Base-by-base conservation (phyloP, 1,140 invertebrate genomes). In the Pseudomyrmex cubaensis region DNA sequence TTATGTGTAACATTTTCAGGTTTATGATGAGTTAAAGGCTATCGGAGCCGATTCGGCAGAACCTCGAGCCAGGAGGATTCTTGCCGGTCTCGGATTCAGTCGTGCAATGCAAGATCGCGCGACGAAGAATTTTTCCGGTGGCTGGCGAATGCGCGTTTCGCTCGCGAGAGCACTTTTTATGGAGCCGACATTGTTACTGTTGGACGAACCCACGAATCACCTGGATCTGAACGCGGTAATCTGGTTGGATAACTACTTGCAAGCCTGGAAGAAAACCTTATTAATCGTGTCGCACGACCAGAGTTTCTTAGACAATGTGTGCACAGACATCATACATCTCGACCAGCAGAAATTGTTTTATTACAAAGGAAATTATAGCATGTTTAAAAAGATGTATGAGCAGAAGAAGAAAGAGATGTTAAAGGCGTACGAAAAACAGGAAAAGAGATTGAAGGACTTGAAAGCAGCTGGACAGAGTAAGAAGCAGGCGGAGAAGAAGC, bases 351-450 rank as follows among this genome's bases (percentile, higher is more conserved):
- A 99, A 93, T 94, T 99, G 9, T 98, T 97, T 92, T 99, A 99
- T 93, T 99, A 99, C 92, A 98, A 99, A 94, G 99, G 99, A 86
- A 99, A 99, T 94, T 99, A 99, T 92, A 98, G 97, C 44, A 98
- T 98, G 97, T 99, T 99, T 93, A 99, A 99, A 94, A 99, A 99
- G 94, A 99, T 99, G 99, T 97, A 98, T 92, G 96, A 97, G 0
- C 99, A 99, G 92, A 99, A 99, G 92, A 95, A 97, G 10, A 98
- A 98, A 90, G 99, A 99, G 94, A 97, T 97, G 95, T 95, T 97
- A n/a, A 99, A 99, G 93, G 98, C 99, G 85, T 99, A 98, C 93
- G 99, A 99, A 92, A 99, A 99, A 92, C 99, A 99, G 93, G 98
- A 99, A 92, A 99, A 99, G 93, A 95, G 97, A 63, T 92, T 99